These are phyloP conservation scores for Lindbergichthys nudifrons DNA, from an alignment of 2,797 vertebrate genomes.

Conservation along the genomic window DNA sequence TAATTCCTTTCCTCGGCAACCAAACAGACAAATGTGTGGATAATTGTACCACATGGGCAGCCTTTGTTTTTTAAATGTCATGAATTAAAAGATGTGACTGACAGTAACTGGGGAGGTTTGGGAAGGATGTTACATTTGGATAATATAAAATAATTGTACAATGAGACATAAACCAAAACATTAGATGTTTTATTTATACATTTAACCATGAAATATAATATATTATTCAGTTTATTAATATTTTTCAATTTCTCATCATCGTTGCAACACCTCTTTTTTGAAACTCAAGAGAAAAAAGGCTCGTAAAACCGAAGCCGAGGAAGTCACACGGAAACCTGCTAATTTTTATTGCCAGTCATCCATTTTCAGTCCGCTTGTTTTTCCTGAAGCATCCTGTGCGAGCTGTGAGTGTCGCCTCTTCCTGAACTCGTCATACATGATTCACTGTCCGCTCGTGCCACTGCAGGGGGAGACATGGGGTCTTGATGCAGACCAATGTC, in stretches of 20 bases:
- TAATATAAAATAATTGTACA: too few relatives aligned
- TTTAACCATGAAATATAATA: too few relatives aligned
- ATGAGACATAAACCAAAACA: too few relatives aligned
- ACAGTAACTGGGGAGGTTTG: too few relatives aligned
- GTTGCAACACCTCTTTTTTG: neutral
- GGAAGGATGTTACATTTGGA: too few relatives aligned
- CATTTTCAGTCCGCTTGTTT: conserved; percentile 67
- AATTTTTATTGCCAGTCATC: conserved; percentile 67
- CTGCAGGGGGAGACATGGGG: conserved; percentile 34
- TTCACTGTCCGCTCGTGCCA: conserved; percentile 63
- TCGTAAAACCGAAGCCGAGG: conserved; percentile 38
- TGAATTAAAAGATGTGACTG: too few relatives aligned
- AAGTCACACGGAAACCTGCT: conserved; percentile 58
- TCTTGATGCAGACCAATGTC: conserved; percentile 56
- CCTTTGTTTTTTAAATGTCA: too few relatives aligned
- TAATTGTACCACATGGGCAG: too few relatives aligned
- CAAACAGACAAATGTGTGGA: too few relatives aligned
- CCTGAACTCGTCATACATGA: conserved; percentile 72
- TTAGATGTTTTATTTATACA: neutral
- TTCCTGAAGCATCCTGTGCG: conserved; percentile 73
- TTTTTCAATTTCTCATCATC: neutral
- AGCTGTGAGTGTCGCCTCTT: conserved; percentile 75
- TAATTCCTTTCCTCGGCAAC: too few relatives aligned
- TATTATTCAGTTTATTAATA: neutral
- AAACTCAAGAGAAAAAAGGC: conserved; percentile 35